Evolutionary conservation across 2,113 vertebrate species (phyloP).

Genomic region (Micronisus gabar): DNA sequence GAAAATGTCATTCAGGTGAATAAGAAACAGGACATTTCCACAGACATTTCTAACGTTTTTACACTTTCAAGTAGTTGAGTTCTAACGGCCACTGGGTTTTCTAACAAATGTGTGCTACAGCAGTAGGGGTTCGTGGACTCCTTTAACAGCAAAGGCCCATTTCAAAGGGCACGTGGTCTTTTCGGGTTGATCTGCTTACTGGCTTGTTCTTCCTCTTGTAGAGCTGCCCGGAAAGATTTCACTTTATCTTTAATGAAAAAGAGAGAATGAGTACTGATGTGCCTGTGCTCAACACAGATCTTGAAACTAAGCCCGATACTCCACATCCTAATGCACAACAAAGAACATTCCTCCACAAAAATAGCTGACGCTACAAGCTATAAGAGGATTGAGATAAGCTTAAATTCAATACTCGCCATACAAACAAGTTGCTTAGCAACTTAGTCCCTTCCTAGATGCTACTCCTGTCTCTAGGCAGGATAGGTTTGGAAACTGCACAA

Average conservation of each 20-base stretch:
- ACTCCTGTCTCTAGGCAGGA: background rate
- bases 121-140: constrained; percentile 57
- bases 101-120: constrained; percentile 70
- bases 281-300: background rate
- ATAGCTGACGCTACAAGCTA: background rate
- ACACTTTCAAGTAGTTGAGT: constrained; percentile 74
- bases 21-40: constrained; percentile 76
- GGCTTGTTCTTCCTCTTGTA: constrained; percentile 96
- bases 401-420: background rate
- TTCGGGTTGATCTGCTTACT: constrained; percentile 98
- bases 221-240: constrained; percentile 92
- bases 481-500: background rate
- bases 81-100: constrained; percentile 65
- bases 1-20: constrained; percentile 73
- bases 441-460: background rate
- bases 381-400: background rate
- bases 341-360: background rate
- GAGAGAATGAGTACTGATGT: background rate
- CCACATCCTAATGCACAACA: background rate
- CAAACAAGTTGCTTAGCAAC: background rate
- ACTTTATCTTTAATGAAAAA: constrained; percentile 86
- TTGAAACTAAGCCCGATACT: background rate
- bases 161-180: constrained; percentile 90
- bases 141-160: constrained; percentile 62
- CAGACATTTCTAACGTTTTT: constrained; percentile 73